Evolutionary conservation across 2,888 invertebrate species (phyloP).

Genomic region (Notocelia uddmanniana): DNA sequence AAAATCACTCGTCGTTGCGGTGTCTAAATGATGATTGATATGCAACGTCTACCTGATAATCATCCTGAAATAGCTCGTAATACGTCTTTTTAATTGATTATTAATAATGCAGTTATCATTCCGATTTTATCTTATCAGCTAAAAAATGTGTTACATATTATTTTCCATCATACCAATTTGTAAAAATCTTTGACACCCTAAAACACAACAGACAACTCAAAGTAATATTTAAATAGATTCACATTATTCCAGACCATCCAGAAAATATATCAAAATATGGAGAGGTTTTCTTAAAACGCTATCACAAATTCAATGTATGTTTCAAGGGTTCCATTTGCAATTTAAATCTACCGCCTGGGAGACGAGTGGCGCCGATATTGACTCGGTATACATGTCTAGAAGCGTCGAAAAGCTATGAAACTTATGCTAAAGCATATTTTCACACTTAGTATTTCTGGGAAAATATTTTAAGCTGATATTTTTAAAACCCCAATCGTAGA

Average conservation of each 20-base stretch:
- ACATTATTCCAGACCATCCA: not conserved
- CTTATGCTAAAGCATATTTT: not conserved
- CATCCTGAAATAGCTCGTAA: not conserved
- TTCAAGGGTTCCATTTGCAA: slow-evolving; percentile 70
- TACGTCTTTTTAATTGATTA: not conserved
- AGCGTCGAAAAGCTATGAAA: slow-evolving; percentile 40
- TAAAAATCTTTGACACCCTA: not conserved
- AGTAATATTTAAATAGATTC: not conserved
- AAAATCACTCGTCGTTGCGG: not conserved
- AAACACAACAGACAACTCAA: not conserved
- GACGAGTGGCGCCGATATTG: slow-evolving; percentile 69
- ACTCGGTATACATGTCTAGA: slow-evolving; percentile 50
- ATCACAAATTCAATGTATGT: slow-evolving; percentile 65
- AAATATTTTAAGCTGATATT: not conserved
- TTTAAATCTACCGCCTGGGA: slow-evolving; percentile 67
- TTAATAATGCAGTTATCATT: not conserved
- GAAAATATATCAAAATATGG: slow-evolving; percentile 27
- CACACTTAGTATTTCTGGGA: not conserved
- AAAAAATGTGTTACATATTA: not conserved
- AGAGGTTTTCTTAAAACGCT: slow-evolving; percentile 55
- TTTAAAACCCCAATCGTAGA: not conserved
- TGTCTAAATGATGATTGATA: not conserved
- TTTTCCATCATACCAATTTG: not conserved
- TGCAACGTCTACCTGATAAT: not conserved
- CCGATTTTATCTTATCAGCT: not conserved